A percentile compares a stretch with the other conserved stretches of the same genome.
Conservation (phyloP, 2,888 invertebrate genomes). For the Lymantria monacha region DNA sequence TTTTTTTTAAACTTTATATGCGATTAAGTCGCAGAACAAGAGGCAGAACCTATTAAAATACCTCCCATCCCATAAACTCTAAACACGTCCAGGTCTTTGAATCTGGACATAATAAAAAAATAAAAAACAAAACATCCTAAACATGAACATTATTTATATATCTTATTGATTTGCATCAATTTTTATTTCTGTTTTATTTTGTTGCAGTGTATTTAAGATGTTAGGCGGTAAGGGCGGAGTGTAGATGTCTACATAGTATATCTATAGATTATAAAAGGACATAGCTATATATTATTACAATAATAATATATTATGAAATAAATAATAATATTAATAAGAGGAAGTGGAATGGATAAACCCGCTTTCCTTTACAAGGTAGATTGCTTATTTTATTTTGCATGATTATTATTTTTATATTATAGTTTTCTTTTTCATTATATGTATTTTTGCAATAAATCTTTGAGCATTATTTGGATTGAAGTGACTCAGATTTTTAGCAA, state of each 20-base stretch:
- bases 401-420: conserved; percentile 8
- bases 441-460: background rate
- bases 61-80: too few species aligned
- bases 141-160: background rate
- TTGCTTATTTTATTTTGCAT: conserved; percentile 48
- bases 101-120: too few species aligned
- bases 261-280: conserved; percentile 78
- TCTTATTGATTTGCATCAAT: background rate
- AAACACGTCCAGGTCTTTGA: too few species aligned
- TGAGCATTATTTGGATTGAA: background rate
- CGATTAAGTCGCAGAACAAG: too few species aligned
- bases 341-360: conserved; percentile 70
- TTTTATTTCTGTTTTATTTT: conserved; percentile 53
- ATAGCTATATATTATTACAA: conserved; percentile 81
- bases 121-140: too few species aligned
- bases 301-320: conserved; percentile 79
- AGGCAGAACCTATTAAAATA: too few species aligned
- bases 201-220: conserved; percentile 81
- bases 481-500: background rate
- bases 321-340: conserved; percentile 55
- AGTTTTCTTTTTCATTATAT: conserved; percentile 9
- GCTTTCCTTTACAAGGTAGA: conserved; percentile 74
- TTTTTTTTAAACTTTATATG: too few species aligned
- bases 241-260: conserved; percentile 81
- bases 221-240: conserved; percentile 75